Conservation (phyloP, 1,140 invertebrate species). For the Zaprionus capensis region DNA sequence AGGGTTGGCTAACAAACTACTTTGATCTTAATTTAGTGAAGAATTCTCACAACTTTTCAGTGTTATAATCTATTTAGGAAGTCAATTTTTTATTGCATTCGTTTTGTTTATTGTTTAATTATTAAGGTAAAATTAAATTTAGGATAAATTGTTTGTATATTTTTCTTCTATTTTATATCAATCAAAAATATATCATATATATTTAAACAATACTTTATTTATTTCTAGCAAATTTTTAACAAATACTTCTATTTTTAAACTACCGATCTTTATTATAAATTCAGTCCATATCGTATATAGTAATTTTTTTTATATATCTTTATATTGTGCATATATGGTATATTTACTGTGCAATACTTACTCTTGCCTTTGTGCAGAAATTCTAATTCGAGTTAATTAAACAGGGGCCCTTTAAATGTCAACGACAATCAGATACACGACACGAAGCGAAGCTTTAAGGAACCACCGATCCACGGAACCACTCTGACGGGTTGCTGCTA, state of each 20-base stretch:
- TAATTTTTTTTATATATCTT: background rate
- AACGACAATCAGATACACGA: slow-evolving; percentile 69
- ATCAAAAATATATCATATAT: too few relatives aligned
- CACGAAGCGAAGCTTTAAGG: slow-evolving; percentile 63
- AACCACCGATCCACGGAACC: slow-evolving; percentile 19
- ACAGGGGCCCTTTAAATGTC: slow-evolving; percentile 53
- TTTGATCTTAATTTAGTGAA: background rate
- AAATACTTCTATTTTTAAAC: too few relatives aligned
- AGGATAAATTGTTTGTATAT: background rate
- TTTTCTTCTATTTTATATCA: background rate
- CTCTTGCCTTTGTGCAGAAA: slow-evolving; percentile 29
- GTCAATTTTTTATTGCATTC: too few relatives aligned
- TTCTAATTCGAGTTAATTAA: slow-evolving; percentile 81
- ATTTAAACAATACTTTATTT: too few relatives aligned
- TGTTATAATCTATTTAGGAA: too few relatives aligned
- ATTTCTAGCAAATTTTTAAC: too few relatives aligned
- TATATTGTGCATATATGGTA: background rate
- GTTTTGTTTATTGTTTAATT: too few relatives aligned
- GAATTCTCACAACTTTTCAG: background rate
- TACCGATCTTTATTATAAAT: too few relatives aligned
- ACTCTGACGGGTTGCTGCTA: slow-evolving; percentile 59
- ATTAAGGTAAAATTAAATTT: too few relatives aligned
- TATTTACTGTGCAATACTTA: background rate
- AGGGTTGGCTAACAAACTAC: background rate
- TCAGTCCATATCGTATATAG: too few relatives aligned